Percentiles rank a stretch among this genome's conserved stretches.
phyloP scores from a whole-genome alignment of 2,888 invertebrate species.

The Glaucopsyche alexis region DNA sequence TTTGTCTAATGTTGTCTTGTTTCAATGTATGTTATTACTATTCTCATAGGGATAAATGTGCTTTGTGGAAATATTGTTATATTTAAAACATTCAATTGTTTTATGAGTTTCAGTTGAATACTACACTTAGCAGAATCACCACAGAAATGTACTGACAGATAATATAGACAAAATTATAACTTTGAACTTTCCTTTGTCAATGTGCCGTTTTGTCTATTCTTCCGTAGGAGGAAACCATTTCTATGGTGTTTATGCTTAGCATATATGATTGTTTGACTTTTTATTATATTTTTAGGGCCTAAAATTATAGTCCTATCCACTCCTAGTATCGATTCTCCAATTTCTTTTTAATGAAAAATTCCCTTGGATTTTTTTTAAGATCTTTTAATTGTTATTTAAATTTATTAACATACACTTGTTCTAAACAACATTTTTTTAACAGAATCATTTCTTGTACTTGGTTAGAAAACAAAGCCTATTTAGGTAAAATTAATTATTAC shows the following conservation, averaged over 20 bases:
- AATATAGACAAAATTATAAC: too few relatives aligned
- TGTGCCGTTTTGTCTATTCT: too few relatives aligned
- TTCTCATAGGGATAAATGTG: not conserved
- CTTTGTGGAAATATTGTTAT: not conserved
- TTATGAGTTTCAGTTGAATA: not conserved
- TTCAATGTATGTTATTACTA: not conserved
- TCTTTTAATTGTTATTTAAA: too few relatives aligned
- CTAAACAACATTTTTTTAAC: not conserved
- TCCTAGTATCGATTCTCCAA: too few relatives aligned
- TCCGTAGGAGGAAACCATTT: too few relatives aligned
- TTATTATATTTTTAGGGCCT: not conserved
- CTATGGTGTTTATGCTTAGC: too few relatives aligned
- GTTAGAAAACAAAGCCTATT: not conserved
- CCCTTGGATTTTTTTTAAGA: not conserved
- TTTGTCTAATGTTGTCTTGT: not conserved
- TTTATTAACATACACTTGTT: not conserved
- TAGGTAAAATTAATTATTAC: conserved; percentile 5
- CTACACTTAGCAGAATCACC: too few relatives aligned
- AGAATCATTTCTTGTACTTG: not conserved
- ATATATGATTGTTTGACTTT: too few relatives aligned
- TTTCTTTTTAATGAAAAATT: not conserved
- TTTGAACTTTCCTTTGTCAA: too few relatives aligned
- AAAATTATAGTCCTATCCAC: not conserved
- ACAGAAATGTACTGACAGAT: too few relatives aligned
- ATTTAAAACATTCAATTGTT: not conserved